Conservation (phyloP, 2,888 invertebrate genomes). For the Apocheima hispidaria region DNA sequence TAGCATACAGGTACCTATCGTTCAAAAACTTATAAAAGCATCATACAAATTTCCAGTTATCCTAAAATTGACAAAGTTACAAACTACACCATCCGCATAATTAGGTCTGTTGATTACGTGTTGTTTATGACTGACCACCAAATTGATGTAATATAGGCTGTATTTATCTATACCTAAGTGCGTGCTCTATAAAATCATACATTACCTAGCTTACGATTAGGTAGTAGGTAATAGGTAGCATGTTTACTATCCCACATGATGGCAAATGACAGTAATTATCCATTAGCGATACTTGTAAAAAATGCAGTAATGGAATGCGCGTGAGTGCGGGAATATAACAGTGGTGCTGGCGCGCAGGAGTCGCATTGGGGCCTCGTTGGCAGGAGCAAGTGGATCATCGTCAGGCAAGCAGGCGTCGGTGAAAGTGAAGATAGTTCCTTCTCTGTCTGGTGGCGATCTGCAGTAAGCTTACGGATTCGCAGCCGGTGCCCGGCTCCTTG, state of each 20-base stretch:
- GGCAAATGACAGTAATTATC: conserved; percentile 70
- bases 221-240: conserved; percentile 13
- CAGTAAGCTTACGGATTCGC: conserved; percentile 41
- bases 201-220: conserved; percentile 27
- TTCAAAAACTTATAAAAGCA: too few relatives aligned
- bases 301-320: conserved; percentile 73
- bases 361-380: conserved; percentile 60
- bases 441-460: conserved; percentile 50
- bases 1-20: not conserved
- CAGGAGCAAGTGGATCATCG: conserved; percentile 76
- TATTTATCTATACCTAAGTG: too few relatives aligned
- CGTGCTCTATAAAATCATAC: conserved; percentile 28
- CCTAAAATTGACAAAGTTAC: not conserved
- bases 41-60: not conserved
- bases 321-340: conserved; percentile 65
- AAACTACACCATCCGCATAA: too few relatives aligned
- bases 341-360: conserved; percentile 60
- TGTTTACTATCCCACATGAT: conserved; percentile 70
- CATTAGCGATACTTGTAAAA: conserved; percentile 69
- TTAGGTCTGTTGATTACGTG: not conserved
- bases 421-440: conserved; percentile 76
- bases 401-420: conserved; percentile 50
- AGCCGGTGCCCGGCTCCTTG: conserved; percentile 52
- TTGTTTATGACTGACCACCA: not conserved
- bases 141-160: not conserved